These are phyloP conservation scores for Peromyscus melanophrys DNA, from an alignment of 2,797 vertebrate genomes.

Conservation along the genomic window DNA sequence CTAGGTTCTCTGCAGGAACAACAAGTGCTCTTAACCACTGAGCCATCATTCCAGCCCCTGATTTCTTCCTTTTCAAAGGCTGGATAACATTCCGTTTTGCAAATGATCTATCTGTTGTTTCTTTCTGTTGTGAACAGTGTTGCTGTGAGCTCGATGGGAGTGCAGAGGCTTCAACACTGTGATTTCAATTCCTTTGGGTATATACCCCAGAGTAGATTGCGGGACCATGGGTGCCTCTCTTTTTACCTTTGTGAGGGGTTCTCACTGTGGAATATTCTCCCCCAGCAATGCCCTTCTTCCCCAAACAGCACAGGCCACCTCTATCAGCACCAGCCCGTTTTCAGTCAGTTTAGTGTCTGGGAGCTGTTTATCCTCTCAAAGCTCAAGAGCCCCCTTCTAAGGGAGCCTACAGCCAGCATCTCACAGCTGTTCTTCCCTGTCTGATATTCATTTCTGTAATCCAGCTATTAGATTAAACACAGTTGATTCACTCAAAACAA, in stretches of 20 bases:
- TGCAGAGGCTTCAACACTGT: neutral
- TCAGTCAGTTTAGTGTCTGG: neutral
- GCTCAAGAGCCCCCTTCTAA: neutral
- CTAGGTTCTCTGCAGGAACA: neutral
- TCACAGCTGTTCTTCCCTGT: neutral
- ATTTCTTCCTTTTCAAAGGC: neutral
- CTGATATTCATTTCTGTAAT: neutral
- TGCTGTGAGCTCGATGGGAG: too few species aligned
- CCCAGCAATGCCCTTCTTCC: neutral
- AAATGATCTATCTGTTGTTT: neutral
- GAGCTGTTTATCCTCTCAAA: neutral
- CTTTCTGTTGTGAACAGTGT: neutral
- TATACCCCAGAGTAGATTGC: neutral
- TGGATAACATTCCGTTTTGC: neutral
- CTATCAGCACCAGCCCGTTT: neutral
- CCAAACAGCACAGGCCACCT: neutral
- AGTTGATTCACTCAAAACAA: constrained; percentile 36
- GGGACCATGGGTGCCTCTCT: neutral
- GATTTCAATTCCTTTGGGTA: neutral
- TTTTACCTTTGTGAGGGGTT: neutral
- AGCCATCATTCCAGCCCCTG: neutral
- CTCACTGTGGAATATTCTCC: neutral
- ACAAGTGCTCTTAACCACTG: neutral
- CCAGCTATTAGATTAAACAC: neutral
- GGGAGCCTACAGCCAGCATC: neutral